Evolutionary conservation across 2,113 vertebrate species (phyloP).

Genomic region (Pelecanus crispus): DNA sequence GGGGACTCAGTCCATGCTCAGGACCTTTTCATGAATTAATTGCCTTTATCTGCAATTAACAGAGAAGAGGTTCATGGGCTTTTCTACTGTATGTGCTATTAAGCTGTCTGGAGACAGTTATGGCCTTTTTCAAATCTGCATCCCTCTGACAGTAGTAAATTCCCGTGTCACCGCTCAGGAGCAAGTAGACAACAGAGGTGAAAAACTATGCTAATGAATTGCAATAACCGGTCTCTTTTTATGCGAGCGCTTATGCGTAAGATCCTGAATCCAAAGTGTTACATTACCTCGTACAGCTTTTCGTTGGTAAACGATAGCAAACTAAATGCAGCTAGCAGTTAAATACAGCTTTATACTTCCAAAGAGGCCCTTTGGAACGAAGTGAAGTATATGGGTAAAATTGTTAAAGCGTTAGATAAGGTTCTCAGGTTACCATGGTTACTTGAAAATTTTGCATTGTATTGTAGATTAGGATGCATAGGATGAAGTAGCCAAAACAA

Average conservation of each 20-base stretch:
- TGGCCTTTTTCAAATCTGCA: slow-evolving; percentile 20
- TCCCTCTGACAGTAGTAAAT: slow-evolving; percentile 60
- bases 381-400: slow-evolving; percentile 52
- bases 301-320: slow-evolving; percentile 31
- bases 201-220: slow-evolving; percentile 69
- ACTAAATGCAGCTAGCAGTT: neutral
- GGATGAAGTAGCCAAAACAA: slow-evolving; percentile 62
- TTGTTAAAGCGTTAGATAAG: slow-evolving; percentile 24
- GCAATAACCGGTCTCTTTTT: slow-evolving; percentile 52
- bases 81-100: neutral
- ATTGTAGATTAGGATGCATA: slow-evolving; percentile 62
- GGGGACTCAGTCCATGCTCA: neutral
- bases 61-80: neutral
- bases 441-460: slow-evolving; percentile 64
- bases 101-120: slow-evolving; percentile 48
- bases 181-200: slow-evolving; percentile 57
- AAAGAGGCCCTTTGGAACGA: slow-evolving; percentile 48
- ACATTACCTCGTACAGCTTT: slow-evolving; percentile 54
- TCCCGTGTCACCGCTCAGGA: neutral
- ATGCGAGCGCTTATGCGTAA: slow-evolving; percentile 8
- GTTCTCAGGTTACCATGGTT: slow-evolving; percentile 71
- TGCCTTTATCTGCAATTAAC: neutral
- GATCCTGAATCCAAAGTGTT: slow-evolving; percentile 39
- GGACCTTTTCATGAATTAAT: neutral
- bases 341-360: slow-evolving; percentile 50